Percentiles rank a stretch among this genome's conserved stretches.
Evolutionary conservation across 1,140 invertebrate species (phyloP).

Genomic region (Bacillus rossius): DNA sequence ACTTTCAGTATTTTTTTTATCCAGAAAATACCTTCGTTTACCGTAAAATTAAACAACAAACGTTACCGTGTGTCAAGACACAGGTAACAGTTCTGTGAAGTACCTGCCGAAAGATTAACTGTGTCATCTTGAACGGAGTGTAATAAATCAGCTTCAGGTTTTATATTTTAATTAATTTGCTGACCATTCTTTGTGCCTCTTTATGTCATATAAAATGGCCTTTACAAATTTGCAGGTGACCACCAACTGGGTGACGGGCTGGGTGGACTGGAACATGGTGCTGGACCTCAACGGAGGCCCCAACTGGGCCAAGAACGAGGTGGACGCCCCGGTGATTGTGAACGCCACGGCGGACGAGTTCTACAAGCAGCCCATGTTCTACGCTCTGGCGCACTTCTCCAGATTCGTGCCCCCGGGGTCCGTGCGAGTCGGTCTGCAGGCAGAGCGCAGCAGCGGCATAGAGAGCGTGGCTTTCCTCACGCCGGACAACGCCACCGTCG

Average conservation of each 20-base stretch:
- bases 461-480: constrained; percentile 36
- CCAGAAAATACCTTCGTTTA: too few species aligned
- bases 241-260: constrained; percentile 49
- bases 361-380: constrained; percentile 87
- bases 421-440: background rate
- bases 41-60: too few species aligned
- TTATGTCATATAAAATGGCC: too few species aligned
- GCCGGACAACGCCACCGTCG: constrained; percentile 38
- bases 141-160: too few species aligned
- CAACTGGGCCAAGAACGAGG: constrained; percentile 69
- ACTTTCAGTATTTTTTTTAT: too few species aligned
- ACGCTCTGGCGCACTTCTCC: constrained; percentile 81
- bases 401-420: constrained; percentile 68
- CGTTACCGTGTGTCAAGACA: too few species aligned
- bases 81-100: too few species aligned
- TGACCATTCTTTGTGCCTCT: too few species aligned
- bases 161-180: too few species aligned
- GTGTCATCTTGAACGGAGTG: too few species aligned
- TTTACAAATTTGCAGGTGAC: constrained; percentile 41
- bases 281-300: constrained; percentile 74
- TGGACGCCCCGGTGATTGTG: constrained; percentile 74
- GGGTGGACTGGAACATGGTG: constrained; percentile 89
- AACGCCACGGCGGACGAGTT: constrained; percentile 61
- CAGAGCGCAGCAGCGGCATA: constrained; percentile 6
- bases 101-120: too few species aligned